These are phyloP conservation scores for Zosterops hypoxanthus DNA, from an alignment of 2,113 vertebrate genomes.

Conservation along the genomic window DNA sequence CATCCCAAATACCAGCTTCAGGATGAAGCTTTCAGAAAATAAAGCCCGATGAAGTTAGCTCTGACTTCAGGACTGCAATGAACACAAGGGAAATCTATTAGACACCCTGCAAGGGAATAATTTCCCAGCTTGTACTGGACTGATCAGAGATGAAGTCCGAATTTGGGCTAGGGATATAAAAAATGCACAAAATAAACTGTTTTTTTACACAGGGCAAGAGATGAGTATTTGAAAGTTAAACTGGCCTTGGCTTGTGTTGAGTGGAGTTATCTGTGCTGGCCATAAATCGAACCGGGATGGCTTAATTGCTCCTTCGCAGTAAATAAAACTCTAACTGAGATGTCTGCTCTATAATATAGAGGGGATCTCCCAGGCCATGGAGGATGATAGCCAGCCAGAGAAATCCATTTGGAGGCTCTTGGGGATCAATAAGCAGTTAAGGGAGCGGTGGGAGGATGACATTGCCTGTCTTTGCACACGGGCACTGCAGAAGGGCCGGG, in stretches of 20 bases:
- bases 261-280: not conserved
- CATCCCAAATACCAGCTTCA: not conserved
- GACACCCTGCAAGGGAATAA: not conserved
- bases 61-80: not conserved
- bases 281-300: not conserved
- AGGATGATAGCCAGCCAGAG: constrained; percentile 4
- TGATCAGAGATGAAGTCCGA: not conserved
- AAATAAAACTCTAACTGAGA: constrained; percentile 34
- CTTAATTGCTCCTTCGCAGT: constrained; percentile 30
- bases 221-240: not conserved
- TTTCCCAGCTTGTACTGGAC: not conserved
- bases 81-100: not conserved
- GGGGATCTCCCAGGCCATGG: not conserved
- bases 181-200: not conserved
- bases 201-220: not conserved
- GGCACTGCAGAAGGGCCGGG: not conserved
- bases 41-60: not conserved
- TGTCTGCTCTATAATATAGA: not conserved
- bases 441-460: not conserved
- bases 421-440: constrained; percentile 46
- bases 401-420: constrained; percentile 18
- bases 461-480: not conserved
- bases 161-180: not conserved
- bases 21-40: not conserved
- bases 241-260: not conserved